phyloP scores from a whole-genome alignment of 2,113 vertebrate genomes.

The Pelusios castaneus region DNA sequence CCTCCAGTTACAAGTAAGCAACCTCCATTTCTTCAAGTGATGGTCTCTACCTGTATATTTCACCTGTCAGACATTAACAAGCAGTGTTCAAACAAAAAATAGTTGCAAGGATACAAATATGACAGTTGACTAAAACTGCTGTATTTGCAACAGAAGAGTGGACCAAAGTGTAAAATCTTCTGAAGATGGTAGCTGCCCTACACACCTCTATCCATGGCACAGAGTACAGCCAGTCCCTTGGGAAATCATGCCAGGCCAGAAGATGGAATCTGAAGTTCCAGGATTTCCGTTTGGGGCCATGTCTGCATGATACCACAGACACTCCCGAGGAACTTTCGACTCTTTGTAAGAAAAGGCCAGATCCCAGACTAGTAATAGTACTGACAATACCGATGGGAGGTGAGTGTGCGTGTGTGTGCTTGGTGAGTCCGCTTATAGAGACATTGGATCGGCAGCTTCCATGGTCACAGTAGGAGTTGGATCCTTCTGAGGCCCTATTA shows the following conservation, averaged over 20 bases:
- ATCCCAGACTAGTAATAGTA: no score
- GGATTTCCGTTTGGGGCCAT: background rate
- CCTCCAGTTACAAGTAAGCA: background rate
- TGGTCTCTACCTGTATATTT: background rate
- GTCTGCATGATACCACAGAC: background rate
- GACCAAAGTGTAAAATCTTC: background rate
- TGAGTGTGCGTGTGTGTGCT: no score
- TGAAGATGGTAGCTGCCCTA: background rate
- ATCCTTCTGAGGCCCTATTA: background rate
- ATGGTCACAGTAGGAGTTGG: background rate
- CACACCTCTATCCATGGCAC: background rate
- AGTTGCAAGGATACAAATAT: background rate
- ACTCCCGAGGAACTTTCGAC: no score
- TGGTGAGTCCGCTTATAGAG: no score
- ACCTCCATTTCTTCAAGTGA: background rate
- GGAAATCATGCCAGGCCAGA: background rate
- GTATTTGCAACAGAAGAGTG: background rate
- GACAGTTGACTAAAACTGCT: background rate
- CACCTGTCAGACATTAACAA: background rate
- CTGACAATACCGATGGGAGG: no score
- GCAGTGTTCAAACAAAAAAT: background rate
- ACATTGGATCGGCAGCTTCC: background rate
- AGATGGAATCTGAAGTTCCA: background rate
- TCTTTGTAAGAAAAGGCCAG: no score
- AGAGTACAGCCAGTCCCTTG: background rate